Conservation (phyloP, 2,797 vertebrate genomes). For the Threskiornis aethiopicus region DNA sequence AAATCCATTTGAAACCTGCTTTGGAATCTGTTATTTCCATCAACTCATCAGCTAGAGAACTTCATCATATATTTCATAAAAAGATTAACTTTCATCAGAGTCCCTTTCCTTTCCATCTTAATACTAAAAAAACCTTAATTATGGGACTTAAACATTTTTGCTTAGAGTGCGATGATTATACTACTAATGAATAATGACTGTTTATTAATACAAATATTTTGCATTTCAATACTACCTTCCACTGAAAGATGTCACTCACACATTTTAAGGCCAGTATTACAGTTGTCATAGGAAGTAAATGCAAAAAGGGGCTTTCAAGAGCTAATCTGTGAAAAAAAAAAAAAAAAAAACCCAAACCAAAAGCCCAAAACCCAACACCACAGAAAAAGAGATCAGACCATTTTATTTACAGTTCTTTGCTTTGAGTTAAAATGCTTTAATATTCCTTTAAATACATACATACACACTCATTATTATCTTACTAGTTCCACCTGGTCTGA, state of each 20-base stretch:
- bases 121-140: not conserved
- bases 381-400: not conserved
- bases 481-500: not conserved
- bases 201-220: not conserved
- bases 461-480: not conserved
- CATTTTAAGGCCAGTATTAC: not conserved
- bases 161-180: not conserved
- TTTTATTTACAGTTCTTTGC: not conserved
- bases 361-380: not conserved
- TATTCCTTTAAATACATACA: not conserved
- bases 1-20: not conserved
- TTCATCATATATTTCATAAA: not conserved
- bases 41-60: not conserved
- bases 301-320: not conserved
- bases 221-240: not conserved
- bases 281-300: not conserved
- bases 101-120: not conserved
- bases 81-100: not conserved
- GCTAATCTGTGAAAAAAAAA: not conserved
- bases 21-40: not conserved
- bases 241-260: not conserved
- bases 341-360: not conserved
- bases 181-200: not conserved
- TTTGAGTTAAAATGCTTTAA: not conserved
- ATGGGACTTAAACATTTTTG: not conserved